These are phyloP conservation scores for Platypus cylindrus DNA, from an alignment of 2,888 invertebrate species.

Conservation along the genomic window DNA sequence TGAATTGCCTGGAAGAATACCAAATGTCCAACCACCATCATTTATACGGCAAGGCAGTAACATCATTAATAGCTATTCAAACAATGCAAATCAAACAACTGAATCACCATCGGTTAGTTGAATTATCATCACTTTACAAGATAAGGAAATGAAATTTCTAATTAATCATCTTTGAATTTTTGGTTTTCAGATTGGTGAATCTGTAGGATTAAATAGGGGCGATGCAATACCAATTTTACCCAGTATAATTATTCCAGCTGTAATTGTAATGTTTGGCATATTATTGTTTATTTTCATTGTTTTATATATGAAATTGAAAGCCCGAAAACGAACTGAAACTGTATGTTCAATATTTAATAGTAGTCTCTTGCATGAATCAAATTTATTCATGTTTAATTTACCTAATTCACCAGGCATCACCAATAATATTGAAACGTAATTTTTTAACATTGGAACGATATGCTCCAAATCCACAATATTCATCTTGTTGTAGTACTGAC, in stretches of 20 bases:
- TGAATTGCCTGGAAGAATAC: conserved; percentile 25
- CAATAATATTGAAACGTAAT: conserved; percentile 42
- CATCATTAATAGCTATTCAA: no score
- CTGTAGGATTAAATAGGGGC: no score
- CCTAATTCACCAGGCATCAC: conserved; percentile 51
- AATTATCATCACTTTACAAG: not conserved
- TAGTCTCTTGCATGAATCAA: no score
- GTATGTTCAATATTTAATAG: no score
- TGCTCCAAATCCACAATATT: conserved; percentile 66
- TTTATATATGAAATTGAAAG: conserved; percentile 15
- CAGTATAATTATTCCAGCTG: conserved; percentile 13
- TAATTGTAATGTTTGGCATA: conserved; percentile 9
- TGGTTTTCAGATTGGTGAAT: no score
- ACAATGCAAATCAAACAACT: conserved; percentile 1
- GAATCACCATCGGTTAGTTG: conserved; percentile 7
- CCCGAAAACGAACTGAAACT: conserved; percentile 17
- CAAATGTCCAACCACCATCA: conserved; percentile 26
- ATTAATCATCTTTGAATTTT: no score
- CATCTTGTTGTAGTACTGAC: conserved; percentile 36
- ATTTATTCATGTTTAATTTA: no score
- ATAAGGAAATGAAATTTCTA: no score
- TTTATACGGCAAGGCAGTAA: conserved; percentile 3
- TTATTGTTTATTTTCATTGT: conserved; percentile 12
- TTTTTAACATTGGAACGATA: conserved; percentile 57
- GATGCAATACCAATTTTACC: conserved; percentile 9